Conservation (phyloP, 2,797 vertebrate genomes). For the Characodon lateralis region DNA sequence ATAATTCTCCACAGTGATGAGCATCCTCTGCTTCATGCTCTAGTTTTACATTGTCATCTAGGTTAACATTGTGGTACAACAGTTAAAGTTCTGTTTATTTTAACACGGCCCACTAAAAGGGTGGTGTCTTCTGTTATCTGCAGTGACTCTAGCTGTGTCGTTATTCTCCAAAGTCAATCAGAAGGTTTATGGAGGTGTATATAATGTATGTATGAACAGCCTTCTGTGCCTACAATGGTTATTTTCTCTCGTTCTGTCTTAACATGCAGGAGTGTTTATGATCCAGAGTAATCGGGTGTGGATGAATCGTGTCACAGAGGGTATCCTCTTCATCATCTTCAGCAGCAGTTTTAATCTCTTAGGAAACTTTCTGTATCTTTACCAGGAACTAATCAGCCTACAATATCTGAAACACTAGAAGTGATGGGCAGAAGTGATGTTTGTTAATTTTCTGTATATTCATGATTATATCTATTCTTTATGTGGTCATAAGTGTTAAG, state of each 20-base stretch:
- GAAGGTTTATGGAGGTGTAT: slow-evolving; percentile 64
- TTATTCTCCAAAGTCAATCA: slow-evolving; percentile 71
- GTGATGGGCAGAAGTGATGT: slow-evolving; percentile 23
- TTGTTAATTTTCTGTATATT: slow-evolving; percentile 56
- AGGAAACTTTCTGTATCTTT: slow-evolving; percentile 28
- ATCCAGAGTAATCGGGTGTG: slow-evolving; percentile 46
- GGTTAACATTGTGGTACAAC: slow-evolving; percentile 53
- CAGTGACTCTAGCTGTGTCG: slow-evolving; percentile 38
- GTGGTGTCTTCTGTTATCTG: slow-evolving; percentile 36
- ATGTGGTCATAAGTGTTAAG: slow-evolving; percentile 44
- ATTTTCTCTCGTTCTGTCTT: slow-evolving; percentile 47
- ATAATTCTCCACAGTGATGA: slow-evolving; percentile 54
- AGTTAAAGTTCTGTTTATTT: slow-evolving; percentile 39
- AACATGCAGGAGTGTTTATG: slow-evolving; percentile 21
- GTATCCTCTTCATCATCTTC: slow-evolving; percentile 15
- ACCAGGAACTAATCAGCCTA: slow-evolving; percentile 25
- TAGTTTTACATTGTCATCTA: slow-evolving; percentile 55
- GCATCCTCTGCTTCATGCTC: slow-evolving; percentile 39
- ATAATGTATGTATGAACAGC: slow-evolving; percentile 73
- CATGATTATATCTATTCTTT: slow-evolving; percentile 47
- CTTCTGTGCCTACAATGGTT: slow-evolving; percentile 72
- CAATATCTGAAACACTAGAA: slow-evolving; percentile 58
- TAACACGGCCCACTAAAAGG: slow-evolving; percentile 24
- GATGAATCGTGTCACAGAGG: slow-evolving; percentile 25
- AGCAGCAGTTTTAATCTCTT: slow-evolving; percentile 33